Conservation (phyloP, 2,113 vertebrate genomes). For the Oncorhynchus kisutch region DNA sequence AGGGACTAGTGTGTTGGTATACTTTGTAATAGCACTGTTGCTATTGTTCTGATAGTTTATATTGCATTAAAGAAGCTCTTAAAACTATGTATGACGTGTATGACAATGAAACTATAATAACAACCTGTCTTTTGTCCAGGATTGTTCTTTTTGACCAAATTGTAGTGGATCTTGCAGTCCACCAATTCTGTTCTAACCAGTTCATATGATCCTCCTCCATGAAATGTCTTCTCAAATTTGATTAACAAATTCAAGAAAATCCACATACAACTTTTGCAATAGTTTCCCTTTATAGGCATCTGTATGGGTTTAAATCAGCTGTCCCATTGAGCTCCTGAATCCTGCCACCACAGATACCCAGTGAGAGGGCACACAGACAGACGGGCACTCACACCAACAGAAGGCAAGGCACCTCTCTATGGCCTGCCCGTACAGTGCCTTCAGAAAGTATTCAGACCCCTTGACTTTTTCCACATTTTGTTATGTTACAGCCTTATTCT, state of each 20-base stretch:
- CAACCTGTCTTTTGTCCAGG: not conserved
- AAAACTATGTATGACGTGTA: conserved; percentile 38
- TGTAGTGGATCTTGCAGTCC: too few species aligned
- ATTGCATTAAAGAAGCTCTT: conserved; percentile 39
- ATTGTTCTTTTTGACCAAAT: too few species aligned
- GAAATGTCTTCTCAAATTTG: too few species aligned
- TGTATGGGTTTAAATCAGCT: too few species aligned
- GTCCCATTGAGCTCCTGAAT: not conserved
- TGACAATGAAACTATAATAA: conserved; percentile 64
- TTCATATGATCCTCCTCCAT: too few species aligned
- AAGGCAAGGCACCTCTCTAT: conserved; percentile 6
- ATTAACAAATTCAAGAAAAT: too few species aligned
- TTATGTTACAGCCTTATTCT: too few species aligned
- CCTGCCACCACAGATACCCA: conserved; percentile 5
- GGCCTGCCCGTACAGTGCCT: not conserved
- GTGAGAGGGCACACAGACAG: conserved; percentile 7
- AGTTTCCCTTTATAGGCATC: too few species aligned
- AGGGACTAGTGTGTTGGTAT: conserved; percentile 17
- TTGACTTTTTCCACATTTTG: too few species aligned
- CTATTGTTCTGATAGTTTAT: conserved; percentile 25
- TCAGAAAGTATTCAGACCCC: too few species aligned
- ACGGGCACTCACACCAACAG: conserved; percentile 5
- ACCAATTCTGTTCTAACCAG: too few species aligned
- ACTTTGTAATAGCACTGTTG: not conserved
- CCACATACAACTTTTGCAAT: too few species aligned